Conservation (phyloP, 2,797 vertebrate species). For the Enoplosus armatus region DNA sequence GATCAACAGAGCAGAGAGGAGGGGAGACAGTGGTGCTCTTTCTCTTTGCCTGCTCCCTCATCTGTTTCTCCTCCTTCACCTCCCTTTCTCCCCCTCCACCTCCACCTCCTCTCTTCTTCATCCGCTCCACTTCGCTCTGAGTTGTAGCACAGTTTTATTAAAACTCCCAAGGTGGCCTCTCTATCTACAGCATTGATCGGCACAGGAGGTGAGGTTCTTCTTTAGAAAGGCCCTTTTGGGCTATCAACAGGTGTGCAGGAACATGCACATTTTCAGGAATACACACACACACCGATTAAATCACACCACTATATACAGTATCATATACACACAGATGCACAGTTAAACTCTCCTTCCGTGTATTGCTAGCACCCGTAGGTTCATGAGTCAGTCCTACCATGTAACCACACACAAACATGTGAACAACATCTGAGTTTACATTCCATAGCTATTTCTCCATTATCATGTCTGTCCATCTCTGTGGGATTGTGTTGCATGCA, state of each 20-base stretch:
- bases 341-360: slow-evolving; percentile 19
- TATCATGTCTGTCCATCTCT: slow-evolving; percentile 43
- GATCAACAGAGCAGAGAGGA: slow-evolving; percentile 86
- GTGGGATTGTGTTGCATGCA: slow-evolving; percentile 24
- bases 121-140: slow-evolving; percentile 56
- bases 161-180: slow-evolving; percentile 80
- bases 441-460: slow-evolving; percentile 47
- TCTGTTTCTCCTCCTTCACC: slow-evolving; percentile 60
- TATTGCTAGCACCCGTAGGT: slow-evolving; percentile 4
- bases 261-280: slow-evolving; percentile 28
- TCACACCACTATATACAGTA: background rate
- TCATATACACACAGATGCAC: background rate
- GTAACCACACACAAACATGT: slow-evolving; percentile 24
- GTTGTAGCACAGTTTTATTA: slow-evolving; percentile 75
- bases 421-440: slow-evolving; percentile 69
- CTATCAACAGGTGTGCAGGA: slow-evolving; percentile 56
- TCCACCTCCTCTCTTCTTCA: slow-evolving; percentile 54
- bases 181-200: slow-evolving; percentile 75
- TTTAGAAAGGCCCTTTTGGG: slow-evolving; percentile 35
- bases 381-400: slow-evolving; percentile 25
- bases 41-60: slow-evolving; percentile 65
- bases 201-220: slow-evolving; percentile 26
- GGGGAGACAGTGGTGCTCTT: slow-evolving; percentile 82
- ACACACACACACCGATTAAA: background rate
- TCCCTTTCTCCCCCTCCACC: slow-evolving; percentile 53